Conservation (phyloP, 2,797 vertebrate species). For the Smutsia temminckii region DNA sequence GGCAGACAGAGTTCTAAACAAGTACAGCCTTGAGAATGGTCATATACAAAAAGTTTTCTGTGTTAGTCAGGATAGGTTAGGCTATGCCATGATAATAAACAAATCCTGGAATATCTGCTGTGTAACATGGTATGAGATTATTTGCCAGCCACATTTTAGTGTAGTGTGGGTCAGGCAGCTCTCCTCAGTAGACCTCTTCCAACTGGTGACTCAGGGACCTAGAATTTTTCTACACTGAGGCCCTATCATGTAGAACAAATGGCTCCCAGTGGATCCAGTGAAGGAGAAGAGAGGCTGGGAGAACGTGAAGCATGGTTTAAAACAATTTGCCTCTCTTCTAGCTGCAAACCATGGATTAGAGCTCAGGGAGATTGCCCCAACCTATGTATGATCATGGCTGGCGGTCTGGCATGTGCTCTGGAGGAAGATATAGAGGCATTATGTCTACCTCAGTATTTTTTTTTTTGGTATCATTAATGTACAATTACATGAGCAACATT, state of each 20-base stretch:
- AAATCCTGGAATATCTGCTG: background rate
- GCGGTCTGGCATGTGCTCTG: background rate
- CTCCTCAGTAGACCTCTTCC: background rate
- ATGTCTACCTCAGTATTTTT: background rate
- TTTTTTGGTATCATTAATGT: no score
- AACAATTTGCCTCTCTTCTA: background rate
- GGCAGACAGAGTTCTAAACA: background rate
- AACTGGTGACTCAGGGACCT: background rate
- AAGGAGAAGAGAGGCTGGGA: background rate
- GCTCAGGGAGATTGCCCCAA: background rate
- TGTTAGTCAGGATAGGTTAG: background rate
- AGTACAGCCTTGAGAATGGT: background rate
- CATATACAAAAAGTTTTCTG: background rate
- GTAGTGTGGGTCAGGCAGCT: background rate
- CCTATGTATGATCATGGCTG: background rate
- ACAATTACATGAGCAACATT: no score
- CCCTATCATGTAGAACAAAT: background rate
- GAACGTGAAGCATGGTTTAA: background rate
- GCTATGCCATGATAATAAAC: background rate
- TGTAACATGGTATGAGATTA: background rate
- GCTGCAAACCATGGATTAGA: background rate
- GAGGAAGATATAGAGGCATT: background rate
- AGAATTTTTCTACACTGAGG: background rate
- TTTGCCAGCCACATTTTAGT: background rate
- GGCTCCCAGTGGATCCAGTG: background rate